Evolutionary conservation across 2,888 invertebrate genomes (phyloP).

Genomic region (Leistus spinibarbis): DNA sequence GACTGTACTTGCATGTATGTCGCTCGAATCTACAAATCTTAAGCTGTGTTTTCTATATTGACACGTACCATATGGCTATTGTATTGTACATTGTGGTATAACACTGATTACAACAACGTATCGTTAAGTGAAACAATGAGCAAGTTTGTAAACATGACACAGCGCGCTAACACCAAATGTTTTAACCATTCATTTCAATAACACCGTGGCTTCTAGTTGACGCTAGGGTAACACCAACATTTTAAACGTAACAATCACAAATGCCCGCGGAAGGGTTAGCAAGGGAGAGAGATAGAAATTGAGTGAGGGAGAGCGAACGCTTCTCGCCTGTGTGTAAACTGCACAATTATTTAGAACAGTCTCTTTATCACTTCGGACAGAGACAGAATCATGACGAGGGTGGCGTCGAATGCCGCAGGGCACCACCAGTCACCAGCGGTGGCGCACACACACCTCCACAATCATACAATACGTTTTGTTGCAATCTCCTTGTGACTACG

Average conservation of each 20-base stretch:
- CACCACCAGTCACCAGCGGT: not conserved
- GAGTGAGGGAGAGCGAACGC: not conserved
- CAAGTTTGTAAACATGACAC: not conserved
- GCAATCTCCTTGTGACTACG: not conserved
- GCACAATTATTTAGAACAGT: conserved; percentile 34
- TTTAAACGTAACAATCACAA: conserved; percentile 27
- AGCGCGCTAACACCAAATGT: not conserved
- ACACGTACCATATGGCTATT: not conserved
- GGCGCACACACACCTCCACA: not conserved
- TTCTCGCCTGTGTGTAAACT: conserved; percentile 27
- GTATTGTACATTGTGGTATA: not conserved
- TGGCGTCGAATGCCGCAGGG: conserved; percentile 20
- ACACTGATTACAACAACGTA: not conserved
- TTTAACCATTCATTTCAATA: conserved; percentile 16
- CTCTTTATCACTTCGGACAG: conserved; percentile 35
- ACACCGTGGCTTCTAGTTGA: not conserved
- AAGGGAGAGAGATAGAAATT: conserved; percentile 1
- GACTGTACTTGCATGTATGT: no score
- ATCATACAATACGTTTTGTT: not conserved
- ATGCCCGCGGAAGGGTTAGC: conserved; percentile 9
- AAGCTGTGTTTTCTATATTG: no score
- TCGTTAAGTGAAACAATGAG: not conserved
- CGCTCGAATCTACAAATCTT: no score
- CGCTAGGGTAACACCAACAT: conserved; percentile 5
- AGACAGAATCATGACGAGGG: conserved; percentile 10